Percentiles rank a stretch among this genome's conserved stretches.
These are phyloP conservation scores for Rhagonycha lutea DNA, from an alignment of 2,888 invertebrate species.

Conservation along the genomic window DNA sequence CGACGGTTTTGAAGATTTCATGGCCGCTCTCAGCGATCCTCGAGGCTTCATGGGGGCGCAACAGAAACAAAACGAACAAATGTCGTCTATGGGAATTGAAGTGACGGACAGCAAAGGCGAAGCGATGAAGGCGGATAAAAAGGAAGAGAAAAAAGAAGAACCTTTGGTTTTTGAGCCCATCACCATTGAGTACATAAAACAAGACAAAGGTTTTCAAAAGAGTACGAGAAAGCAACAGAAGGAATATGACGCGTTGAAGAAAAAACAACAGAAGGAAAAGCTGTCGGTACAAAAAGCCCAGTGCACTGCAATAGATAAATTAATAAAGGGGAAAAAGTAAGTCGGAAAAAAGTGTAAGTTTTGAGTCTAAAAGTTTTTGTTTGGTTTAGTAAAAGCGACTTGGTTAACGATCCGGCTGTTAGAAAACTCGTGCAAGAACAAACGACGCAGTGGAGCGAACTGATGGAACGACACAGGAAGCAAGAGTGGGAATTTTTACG, in stretches of 20 bases:
- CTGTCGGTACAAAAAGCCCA: constrained; percentile 88
- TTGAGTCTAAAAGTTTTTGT: not conserved
- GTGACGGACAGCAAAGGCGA: constrained; percentile 57
- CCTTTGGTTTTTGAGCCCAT: constrained; percentile 87
- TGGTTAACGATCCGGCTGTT: constrained; percentile 76
- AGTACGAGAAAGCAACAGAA: constrained; percentile 94
- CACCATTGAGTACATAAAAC: constrained; percentile 82
- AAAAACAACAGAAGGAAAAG: constrained; percentile 92
- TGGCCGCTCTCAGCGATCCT: constrained; percentile 96
- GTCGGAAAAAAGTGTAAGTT: constrained; percentile 38
- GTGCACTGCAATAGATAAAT: constrained; percentile 88
- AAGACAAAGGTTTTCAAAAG: constrained; percentile 91
- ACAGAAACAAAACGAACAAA: constrained; percentile 85
- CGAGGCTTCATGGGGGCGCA: constrained; percentile 87
- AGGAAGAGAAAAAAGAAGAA: constrained; percentile 75
- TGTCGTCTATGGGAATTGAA: constrained; percentile 95
- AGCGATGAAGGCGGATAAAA: constrained; percentile 66
- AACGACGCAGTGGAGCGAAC: constrained; percentile 91
- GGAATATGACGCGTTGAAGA: constrained; percentile 88
- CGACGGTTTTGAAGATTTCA: constrained; percentile 97
- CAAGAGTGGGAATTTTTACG: constrained; percentile 84
- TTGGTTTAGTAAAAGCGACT: constrained; percentile 72
- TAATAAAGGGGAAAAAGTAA: constrained; percentile 92
- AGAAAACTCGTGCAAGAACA: constrained; percentile 89
- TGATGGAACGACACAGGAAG: constrained; percentile 81